Evolutionary conservation across 2,797 vertebrate species (phyloP), one percentile per base, ranked within the genome.

Genomic region (Alosa sapidissima): DNA sequence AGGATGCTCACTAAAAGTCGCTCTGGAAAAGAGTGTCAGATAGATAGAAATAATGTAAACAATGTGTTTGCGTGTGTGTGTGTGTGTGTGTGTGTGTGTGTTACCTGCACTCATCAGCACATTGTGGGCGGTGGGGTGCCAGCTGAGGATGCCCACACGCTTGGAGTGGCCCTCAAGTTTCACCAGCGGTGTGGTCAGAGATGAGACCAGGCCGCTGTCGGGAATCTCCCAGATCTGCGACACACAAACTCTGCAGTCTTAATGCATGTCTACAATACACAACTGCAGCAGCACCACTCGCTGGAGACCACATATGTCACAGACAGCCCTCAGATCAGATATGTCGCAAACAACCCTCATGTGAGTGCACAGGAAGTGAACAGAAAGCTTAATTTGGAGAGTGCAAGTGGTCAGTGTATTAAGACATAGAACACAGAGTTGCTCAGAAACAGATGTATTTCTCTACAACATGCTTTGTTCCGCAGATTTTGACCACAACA

Each of bases 51-150:
- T 54, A 13, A 54, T 54, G 52, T 54, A 54, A 54, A 54, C 13
- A 54, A 28, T 36, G 13, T 75, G 33, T 75, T 5, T 41, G 33
- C 1, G 36, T 19, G 36, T 45, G 68, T 45, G 68, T 45, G 68
- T 45, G 68, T 19, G 4, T 41, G 10, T 41, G 68, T 28, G 28
- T 28, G 36, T 14, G 11, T 41, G 14, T 36, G 6, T 36, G 72
- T 78, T 91, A 98, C 97, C 97, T 96, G 97, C 97, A 7, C 92
- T 97, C 93, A 98, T 92, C 81, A 98, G 95, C 81, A 98, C 96
- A 0, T 98, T 98, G 92, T 96, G 97, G 75, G 97, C 97, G 0
- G 96, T 98, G n/a, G 97, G 97, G 88, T 98, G 97, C 97, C 97
- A 98, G 89, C 89, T 92, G 60, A 98, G 93, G 54, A 97, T 96